Conservation (phyloP, 2,113 vertebrate genomes). For the Apistogramma diplotaenia region DNA sequence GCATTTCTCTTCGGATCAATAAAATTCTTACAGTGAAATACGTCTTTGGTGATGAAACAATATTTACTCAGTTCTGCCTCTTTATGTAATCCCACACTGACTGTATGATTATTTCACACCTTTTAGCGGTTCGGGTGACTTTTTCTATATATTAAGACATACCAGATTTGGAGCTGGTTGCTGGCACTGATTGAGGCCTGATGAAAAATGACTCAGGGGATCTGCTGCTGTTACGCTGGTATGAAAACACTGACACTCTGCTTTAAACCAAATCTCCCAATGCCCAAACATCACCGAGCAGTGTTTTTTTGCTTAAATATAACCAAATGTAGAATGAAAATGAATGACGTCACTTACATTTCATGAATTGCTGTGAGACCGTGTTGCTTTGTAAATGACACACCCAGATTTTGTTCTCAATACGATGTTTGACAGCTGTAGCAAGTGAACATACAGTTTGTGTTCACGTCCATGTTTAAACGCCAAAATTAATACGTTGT, state of each 20-base stretch:
- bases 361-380: not conserved
- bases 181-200: not conserved
- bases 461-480: not conserved
- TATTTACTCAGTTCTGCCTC: not conserved
- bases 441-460: not conserved
- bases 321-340: not conserved
- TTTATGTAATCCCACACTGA: not conserved
- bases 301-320: not conserved
- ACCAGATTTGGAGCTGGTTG: too few relatives aligned
- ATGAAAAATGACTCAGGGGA: not conserved
- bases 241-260: not conserved
- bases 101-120: not conserved
- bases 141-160: too few relatives aligned
- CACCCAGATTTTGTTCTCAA: not conserved
- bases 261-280: not conserved
- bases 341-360: not conserved
- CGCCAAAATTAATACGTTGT: too few relatives aligned
- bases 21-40: not conserved
- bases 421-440: not conserved
- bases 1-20: not conserved
- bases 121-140: too few relatives aligned
- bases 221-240: not conserved
- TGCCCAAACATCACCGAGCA: rapidly evolving
- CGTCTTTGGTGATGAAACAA: not conserved
- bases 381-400: not conserved